Conservation (phyloP, 2,113 vertebrate genomes). For the Lamprotornis superbus region DNA sequence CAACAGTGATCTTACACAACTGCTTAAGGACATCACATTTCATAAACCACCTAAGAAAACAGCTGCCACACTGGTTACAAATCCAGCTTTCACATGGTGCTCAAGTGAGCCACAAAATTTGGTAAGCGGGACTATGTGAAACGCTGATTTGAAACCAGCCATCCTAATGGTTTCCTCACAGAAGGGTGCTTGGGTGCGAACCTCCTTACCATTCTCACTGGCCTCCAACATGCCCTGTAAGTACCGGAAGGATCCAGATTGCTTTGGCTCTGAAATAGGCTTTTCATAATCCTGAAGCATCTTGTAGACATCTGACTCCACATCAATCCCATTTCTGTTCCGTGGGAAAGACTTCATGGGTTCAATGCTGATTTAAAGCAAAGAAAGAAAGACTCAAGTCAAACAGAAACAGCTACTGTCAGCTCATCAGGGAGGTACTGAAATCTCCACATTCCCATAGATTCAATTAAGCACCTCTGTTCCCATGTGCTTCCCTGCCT, state of each 20-base stretch:
- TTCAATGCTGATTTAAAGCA: conserved; percentile 76
- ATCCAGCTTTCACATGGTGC: not conserved
- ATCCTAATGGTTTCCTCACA: accelerated
- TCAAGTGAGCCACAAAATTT: not conserved
- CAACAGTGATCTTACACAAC: not conserved
- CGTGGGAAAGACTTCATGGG: conserved; percentile 71
- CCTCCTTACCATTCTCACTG: conserved; percentile 85
- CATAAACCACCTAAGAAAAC: not conserved
- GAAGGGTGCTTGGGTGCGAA: not conserved
- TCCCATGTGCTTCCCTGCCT: not conserved
- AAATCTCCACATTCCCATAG: not conserved
- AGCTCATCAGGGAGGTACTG: not conserved
- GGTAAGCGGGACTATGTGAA: not conserved
- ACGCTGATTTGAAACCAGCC: not conserved
- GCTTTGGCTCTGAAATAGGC: conserved; percentile 87
- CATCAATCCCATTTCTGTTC: conserved; percentile 81
- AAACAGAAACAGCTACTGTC: not conserved
- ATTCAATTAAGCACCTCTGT: not conserved
- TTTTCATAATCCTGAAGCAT: conserved; percentile 91
- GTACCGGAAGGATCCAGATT: conserved; percentile 96
- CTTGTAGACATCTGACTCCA: conserved; percentile 92
- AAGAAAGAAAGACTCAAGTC: conserved; percentile 20
- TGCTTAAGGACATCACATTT: accelerated
- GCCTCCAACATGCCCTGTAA: conserved; percentile 95
- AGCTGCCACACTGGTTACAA: not conserved